Evolutionary conservation across 2,113 vertebrate genomes (phyloP), one percentile per base, ranked within the genome.

Genomic region (Pampusana beccarii): DNA sequence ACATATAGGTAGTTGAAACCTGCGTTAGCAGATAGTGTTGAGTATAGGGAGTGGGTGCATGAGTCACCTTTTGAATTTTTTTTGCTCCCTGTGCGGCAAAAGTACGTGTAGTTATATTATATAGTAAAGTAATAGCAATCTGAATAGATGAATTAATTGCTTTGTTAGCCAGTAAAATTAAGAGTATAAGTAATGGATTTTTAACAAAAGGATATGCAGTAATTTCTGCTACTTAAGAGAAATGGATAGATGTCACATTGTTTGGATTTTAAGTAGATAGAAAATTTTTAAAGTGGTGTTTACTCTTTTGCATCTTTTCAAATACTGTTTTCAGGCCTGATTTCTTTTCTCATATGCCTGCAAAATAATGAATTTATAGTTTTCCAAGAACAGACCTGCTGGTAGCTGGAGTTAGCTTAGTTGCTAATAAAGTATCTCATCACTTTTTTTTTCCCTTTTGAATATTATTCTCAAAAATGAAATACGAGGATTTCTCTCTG

Each of bases 131-230:
- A 66, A 80, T 65, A 92, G 61, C 13, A 83, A 2, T 60, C 73
- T 84, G 48, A 23, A 62, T 51, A 86, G 29, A 64, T 73, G 0
- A 60, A 62, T 70, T 89, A 91, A 69, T 96, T 96, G 62, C 48
- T 94, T 96, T 84, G 21, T 54, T 96, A 95, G 77, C 54, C 58
- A 75, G 54, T 85, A 75, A 92, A 84, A 75, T 33, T 79, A 87
- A 87, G 50, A 82, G 28, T 74, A 82, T 46, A 80, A 44, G 50
- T 73, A 80, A 70, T 42, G n/a, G 58, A 72, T 86, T 81, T 93
- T 57, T 44, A 75, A 29, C 42, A 74, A 25, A 78, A 88, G 53
- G 19, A 33, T 78, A 86, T 91, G 33, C 21, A 70, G 33, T 70
- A 0, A 1, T 83, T 93, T 88, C 54, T 82, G 31, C 54, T 71